Conservation (phyloP, 2,888 invertebrate genomes). For the Heterodera filipjevi region DNA sequence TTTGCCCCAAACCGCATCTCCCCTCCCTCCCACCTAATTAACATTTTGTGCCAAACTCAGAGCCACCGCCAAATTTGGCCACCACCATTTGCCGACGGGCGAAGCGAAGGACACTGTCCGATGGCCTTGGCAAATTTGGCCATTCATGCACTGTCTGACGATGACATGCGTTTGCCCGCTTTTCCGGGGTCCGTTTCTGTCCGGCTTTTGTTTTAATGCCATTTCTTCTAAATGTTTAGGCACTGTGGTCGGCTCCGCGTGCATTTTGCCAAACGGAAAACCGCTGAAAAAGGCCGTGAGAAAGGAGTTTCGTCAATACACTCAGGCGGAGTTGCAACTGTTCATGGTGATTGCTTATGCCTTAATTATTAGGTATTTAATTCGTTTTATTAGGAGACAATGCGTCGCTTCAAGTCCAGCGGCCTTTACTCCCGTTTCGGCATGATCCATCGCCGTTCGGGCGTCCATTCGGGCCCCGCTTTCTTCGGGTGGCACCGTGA, state of each 20-base stretch:
- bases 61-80: constrained; percentile 31
- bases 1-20: background rate
- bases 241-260: constrained; percentile 28
- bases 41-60: too few species aligned
- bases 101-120: constrained; percentile 36
- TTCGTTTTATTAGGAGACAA: constrained; percentile 12
- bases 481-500: constrained; percentile 62
- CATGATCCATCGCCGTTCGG: constrained; percentile 47
- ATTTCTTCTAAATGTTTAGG: constrained; percentile 25
- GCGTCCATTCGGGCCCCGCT: constrained; percentile 59
- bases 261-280: constrained; percentile 45
- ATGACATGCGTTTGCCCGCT: constrained; percentile 51
- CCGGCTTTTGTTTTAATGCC: background rate
- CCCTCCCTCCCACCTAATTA: too few species aligned
- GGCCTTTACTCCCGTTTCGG: constrained; percentile 44
- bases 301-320: constrained; percentile 40
- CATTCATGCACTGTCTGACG: constrained; percentile 52
- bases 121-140: constrained; percentile 37
- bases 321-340: constrained; percentile 43
- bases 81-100: constrained; percentile 41
- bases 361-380: background rate
- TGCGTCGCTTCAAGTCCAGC: constrained; percentile 22
- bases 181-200: constrained; percentile 37
- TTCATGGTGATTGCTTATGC: constrained; percentile 12
- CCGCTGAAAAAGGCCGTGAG: constrained; percentile 46